Conservation (phyloP, 1,140 invertebrate genomes). For the Pseudomyrmex flavicornis region DNA sequence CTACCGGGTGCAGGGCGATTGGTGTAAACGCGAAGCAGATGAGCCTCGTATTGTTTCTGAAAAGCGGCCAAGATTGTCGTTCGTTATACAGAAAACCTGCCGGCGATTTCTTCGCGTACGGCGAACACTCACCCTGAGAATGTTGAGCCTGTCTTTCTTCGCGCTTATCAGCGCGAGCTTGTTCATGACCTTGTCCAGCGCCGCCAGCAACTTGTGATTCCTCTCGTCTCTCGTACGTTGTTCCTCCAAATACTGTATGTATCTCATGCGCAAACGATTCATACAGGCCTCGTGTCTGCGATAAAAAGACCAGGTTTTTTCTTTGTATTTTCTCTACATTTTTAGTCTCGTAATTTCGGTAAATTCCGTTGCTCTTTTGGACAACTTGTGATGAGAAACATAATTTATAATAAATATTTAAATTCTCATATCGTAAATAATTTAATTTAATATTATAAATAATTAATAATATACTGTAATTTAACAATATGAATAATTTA, state of each 20-base stretch:
- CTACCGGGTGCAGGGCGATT: conserved; percentile 63
- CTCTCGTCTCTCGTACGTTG: conserved; percentile 86
- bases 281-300: conserved; percentile 82
- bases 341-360: neutral
- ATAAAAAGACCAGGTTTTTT: conserved; percentile 42
- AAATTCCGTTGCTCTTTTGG: neutral
- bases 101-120: neutral
- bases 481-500: neutral
- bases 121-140: conserved; percentile 83
- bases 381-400: too few species aligned
- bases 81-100: neutral
- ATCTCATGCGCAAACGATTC: conserved; percentile 86
- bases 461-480: too few species aligned
- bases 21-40: conserved; percentile 72
- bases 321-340: neutral
- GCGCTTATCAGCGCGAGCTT: conserved; percentile 86
- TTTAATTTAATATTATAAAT: too few species aligned
- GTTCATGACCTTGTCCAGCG: conserved; percentile 86
- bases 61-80: conserved; percentile 56
- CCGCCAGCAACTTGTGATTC: conserved; percentile 86
- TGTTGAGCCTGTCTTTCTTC: conserved; percentile 87
- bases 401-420: too few species aligned
- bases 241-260: conserved; percentile 87
- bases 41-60: conserved; percentile 83
- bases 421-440: too few species aligned